Base-by-base conservation (phyloP, 2,888 invertebrate genomes). In the Augiades crinisus region DNA sequence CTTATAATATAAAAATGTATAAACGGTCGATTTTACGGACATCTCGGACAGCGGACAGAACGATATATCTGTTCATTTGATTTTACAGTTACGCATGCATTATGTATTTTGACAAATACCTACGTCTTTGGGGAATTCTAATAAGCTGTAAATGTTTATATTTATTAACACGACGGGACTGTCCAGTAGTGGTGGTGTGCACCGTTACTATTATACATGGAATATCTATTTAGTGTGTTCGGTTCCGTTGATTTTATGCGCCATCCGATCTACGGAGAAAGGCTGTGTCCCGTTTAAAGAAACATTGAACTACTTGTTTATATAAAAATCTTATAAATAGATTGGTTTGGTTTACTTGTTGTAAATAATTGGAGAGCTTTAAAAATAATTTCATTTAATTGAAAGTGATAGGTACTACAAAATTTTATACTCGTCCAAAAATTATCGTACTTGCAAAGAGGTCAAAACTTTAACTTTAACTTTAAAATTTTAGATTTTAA, bases 171-270 rank as follows among this genome's bases (percentile, higher is more conserved):
- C 67, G 68, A 73, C 69, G 68, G 66, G 71, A 72, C 64, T 62
- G 58, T 69, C 59, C 62, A 63, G 66, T 71, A 70, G 72, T 75
- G 75, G 77, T 70, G 70, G 76, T 64, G 67, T 73, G 74, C 73
- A 86, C 87, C 86, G 87, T 87, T 87, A 86, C 79, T 73, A 80
- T 81, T 78, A 81, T 78, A 84, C 81, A 78, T 76, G 67, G 71
- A 70, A 70, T 74, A 75, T 78, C 72, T 75, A 83, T 82, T 40
- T 85, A 85, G 76, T 81, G 83, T 83, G 80, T 81, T 71, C 67
- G 63, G 72, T 78, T 81, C 80, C 76, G 80, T 78, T 79, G 72
- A 70, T 70, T 78, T 73, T 68, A 73, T 72, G 72, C 73, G 71
- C 61, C 67, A 64, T 62, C 63, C 65, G 68, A 75, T 74, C 75